phyloP scores from a whole-genome alignment of 92 coral and sea anemone genomes.

The Anthopleura xanthogrammica region DNA sequence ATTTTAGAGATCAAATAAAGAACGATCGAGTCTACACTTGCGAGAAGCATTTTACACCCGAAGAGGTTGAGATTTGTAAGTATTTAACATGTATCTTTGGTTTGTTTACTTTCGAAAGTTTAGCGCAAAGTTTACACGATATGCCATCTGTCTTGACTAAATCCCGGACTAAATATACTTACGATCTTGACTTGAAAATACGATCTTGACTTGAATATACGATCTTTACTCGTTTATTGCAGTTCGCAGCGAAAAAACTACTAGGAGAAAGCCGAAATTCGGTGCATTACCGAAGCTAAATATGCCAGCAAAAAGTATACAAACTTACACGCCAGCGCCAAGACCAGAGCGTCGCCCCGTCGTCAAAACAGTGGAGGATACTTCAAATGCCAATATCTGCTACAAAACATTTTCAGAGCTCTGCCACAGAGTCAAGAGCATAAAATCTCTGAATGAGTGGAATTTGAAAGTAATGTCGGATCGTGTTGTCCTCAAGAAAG shows the following conservation, averaged over 20 bases:
- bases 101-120: no score
- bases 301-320: no score
- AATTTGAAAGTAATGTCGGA: background rate
- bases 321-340: no score
- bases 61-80: background rate
- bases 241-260: constrained; percentile 28
- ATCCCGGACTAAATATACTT: no score
- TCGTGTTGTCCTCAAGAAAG: constrained; percentile 10
- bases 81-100: background rate
- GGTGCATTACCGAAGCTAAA: constrained; percentile 38
- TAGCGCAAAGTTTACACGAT: background rate
- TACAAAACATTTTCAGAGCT: no score
- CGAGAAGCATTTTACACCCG: constrained; percentile 15
- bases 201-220: constrained; percentile 11
- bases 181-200: background rate
- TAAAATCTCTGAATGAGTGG: no score
- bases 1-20: constrained; percentile 25
- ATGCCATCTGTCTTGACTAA: background rate
- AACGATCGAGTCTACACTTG: constrained; percentile 37
- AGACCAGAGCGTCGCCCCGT: no score
- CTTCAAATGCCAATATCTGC: no score
- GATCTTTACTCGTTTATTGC: constrained; percentile 23
- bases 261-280: constrained; percentile 25
- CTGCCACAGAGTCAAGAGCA: background rate
- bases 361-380: no score